Base-by-base conservation (phyloP, 2,113 vertebrate genomes). In the Cebus imitator region DNA sequence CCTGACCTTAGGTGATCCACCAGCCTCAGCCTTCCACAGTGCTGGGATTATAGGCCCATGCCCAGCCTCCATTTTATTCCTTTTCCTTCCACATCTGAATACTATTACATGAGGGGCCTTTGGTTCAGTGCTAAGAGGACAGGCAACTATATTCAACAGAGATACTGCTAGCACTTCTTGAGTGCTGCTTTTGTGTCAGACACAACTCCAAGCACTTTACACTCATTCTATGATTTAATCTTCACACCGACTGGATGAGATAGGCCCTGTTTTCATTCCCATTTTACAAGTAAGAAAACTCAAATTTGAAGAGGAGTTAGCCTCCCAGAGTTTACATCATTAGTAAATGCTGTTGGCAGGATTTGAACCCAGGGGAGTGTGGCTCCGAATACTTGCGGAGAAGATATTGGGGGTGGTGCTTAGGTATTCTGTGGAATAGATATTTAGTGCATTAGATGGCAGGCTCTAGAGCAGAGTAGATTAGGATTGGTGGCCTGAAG, bases 351-450 rank as follows among this genome's bases (percentile, higher is more conserved):
- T 16, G 5, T 21, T 18, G 50, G 92, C 78, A 25, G 58, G 93
- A 87, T 16, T 1, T 50, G 45, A 73, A 43, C 2, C 12, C 32
- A 50, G 55, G 55, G 48, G 40, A 35, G 0, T 18, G 7, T 35
- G 55, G 30, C 78, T 93, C 37, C 61, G 23, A 40, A 32, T 13
- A 6, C 66, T 58, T 40, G 20, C 20, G 5, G n/a, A 52, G 37
- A 5, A 68, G 25, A 27, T 3, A 7, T 21, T 2, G 3, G 30
- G 68, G 18, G 3, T 18, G 0, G 2, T n/a, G 20, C 78, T 27
- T 45, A 32, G 64, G 23, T 50, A 6, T 82, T 50, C 85, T 73
- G 82, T 57, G 37, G 40, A 20, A 32, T 6, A 72, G 57, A 32
- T 11, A 32, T 43, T 37, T 40, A 43, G 0, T 9, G 0, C 3